phyloP scores from a whole-genome alignment of 2,113 vertebrate genomes.

The Oriolus oriolus region DNA sequence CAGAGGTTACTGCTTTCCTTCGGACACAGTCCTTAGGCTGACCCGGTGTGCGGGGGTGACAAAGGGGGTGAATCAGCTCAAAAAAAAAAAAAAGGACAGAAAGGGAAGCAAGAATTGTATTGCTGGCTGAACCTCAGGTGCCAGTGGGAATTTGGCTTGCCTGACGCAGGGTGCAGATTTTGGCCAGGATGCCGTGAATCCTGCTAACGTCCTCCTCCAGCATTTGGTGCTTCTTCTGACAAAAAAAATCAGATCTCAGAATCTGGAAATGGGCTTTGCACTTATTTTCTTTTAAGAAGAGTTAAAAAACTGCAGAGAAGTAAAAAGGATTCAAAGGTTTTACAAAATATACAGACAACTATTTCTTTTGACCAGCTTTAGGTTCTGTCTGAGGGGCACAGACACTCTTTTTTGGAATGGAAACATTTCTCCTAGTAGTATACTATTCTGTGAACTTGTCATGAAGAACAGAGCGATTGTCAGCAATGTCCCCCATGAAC shows the following conservation, averaged over 20 bases:
- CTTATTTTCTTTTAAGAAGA: neutral
- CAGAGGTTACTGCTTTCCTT: neutral
- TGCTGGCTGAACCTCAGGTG: neutral
- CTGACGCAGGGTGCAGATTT: neutral
- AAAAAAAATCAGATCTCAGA: neutral
- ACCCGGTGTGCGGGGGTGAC: fast-evolving
- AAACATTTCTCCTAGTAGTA: neutral
- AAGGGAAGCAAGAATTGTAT: neutral
- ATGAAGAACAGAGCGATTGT: neutral
- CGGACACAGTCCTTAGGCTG: neutral
- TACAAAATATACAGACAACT: neutral
- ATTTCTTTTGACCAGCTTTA: neutral
- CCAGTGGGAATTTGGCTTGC: neutral
- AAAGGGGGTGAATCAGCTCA: neutral
- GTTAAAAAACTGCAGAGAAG: neutral
- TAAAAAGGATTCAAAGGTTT: neutral
- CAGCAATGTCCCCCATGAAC: neutral
- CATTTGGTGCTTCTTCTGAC: neutral
- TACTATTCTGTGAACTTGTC: neutral
- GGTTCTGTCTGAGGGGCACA: neutral
- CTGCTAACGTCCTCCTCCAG: neutral
- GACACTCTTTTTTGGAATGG: neutral
- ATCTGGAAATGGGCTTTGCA: neutral
- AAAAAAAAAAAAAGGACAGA: neutral
- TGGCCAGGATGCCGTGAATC: neutral